These are phyloP conservation scores for Onthophagus taurus DNA, from an alignment of 1,140 invertebrate species.

Conservation along the genomic window DNA sequence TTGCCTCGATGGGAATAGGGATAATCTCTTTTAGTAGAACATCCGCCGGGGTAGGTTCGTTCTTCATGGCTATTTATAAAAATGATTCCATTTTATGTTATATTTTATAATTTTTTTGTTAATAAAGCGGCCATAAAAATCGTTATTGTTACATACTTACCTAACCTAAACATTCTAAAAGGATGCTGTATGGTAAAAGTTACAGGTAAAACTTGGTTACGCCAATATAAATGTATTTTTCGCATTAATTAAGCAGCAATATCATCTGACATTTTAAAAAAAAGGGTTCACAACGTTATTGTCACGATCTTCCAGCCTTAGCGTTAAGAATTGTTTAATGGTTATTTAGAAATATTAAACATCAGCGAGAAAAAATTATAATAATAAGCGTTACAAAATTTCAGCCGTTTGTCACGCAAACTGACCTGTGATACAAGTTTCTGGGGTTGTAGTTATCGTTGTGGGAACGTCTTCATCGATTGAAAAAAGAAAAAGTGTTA, in stretches of 20 bases:
- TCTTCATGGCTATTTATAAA: neutral
- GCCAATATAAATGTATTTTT: no score
- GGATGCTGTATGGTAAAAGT: no score
- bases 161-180: no score
- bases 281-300: neutral
- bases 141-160: no score
- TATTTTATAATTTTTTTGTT: no score
- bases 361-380: neutral
- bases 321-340: constrained; percentile 1
- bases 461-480: neutral
- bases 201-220: no score
- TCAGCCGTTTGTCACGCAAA: neutral
- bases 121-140: no score
- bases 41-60: constrained; percentile 3
- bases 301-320: neutral
- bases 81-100: no score
- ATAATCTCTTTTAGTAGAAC: neutral
- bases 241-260: constrained; percentile 1
- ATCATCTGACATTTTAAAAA: neutral
- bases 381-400: constrained; percentile 3
- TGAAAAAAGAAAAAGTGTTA: constrained; percentile 1
- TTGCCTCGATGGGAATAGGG: neutral
- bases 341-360: neutral
- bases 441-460: no score
- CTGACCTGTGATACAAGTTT: no score